Base-by-base conservation (phyloP, 2,113 vertebrate species). In the Megaceryle maxima region DNA sequence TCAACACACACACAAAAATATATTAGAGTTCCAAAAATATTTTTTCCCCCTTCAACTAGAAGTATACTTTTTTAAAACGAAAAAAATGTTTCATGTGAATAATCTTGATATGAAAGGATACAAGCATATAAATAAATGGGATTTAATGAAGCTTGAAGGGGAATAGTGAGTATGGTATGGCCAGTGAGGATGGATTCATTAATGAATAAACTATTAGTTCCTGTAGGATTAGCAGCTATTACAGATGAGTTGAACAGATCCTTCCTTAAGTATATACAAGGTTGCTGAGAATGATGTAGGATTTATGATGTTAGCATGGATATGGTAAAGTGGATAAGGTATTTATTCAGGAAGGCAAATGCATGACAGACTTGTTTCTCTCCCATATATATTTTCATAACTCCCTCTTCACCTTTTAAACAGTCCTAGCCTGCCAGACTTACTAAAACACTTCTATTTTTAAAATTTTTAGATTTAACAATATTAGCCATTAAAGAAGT, bases 241-340 rank as follows among this genome's bases (percentile, higher is more conserved):
- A 73, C 31, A 69, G 43, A 75, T 69, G 73, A 88, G 21, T 13
- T 77, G 51, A 96, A 84, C 44, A 92, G 75, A 29, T 29, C 72
- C 72, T 93, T 92, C 26, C 26, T 74, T 64, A 24, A 91, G 67
- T 72, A 73, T 85, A 75, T 90, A 80, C 84, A 90, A 94, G 75
- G 75, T 66, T 91, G 39, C 51, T 87, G 69, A 29, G 76, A 50
- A 31, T 72, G 60, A 79, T 84, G 37, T 41, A 95, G 48, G 80
- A 88, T 56, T 51, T 75, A 56, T 91, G 59, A 72, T 76, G n/a
- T 53, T 50, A 80, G 15, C 51, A 18, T 44, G 26, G 78, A 41
- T 53, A 67, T 31, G 39, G 25, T 59, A 39, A 94, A 76, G 31
- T 83, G 35, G 53, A 81, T 83, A 92, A 90, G 59, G 19, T 67